Conservation (phyloP, 1,140 invertebrate genomes). For the Carposina sasakii region DNA sequence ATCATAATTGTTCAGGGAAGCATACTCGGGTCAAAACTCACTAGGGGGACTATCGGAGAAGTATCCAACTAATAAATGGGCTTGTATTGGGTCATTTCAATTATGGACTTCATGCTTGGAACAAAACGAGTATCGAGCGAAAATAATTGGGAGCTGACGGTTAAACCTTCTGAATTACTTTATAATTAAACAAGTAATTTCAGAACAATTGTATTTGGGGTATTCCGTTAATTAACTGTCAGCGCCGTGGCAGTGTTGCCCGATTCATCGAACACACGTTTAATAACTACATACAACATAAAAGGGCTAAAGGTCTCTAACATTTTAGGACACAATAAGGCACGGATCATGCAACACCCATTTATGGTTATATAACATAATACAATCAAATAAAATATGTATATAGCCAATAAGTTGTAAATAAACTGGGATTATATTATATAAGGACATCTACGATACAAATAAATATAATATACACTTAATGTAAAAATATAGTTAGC, state of each 20-base stretch:
- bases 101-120: conserved; percentile 63
- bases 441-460: conserved; percentile 53
- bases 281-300: conserved; percentile 66
- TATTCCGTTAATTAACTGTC: conserved; percentile 50
- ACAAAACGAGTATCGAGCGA: conserved; percentile 38
- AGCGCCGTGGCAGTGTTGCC: conserved; percentile 45
- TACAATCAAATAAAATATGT: background rate
- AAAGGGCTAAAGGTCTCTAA: conserved; percentile 65
- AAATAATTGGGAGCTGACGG: conserved; percentile 48
- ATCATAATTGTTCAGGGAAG: conserved; percentile 44
- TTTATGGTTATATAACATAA: conserved; percentile 48
- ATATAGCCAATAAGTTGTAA: conserved; percentile 7
- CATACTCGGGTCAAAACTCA: conserved; percentile 40
- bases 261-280: conserved; percentile 53
- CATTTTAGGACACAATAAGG: conserved; percentile 63
- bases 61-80: conserved; percentile 34
- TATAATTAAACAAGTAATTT: no score
- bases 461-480: conserved; percentile 53
- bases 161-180: conserved; percentile 35
- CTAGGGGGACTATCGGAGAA: conserved; percentile 42
- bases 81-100: conserved; percentile 33
- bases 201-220: background rate
- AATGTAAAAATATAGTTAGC: conserved; percentile 43
- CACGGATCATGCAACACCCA: conserved; percentile 71
- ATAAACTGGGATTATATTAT: conserved; percentile 30